Percentiles rank a stretch among this genome's conserved stretches.
Conservation (phyloP, 2,797 vertebrate genomes). For the Tragelaphus eurycerus region DNA sequence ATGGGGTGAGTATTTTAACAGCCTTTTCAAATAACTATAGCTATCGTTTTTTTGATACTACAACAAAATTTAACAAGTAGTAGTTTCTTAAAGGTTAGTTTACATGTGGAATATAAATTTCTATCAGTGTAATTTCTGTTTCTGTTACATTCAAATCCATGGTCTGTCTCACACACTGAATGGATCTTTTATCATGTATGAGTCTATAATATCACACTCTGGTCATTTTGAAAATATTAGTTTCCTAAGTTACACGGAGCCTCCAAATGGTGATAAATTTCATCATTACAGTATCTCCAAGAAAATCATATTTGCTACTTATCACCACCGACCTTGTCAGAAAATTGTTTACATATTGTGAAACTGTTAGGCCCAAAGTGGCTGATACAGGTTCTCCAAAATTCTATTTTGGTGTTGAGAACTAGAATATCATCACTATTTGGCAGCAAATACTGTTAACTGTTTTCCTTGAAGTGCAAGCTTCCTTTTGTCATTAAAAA, state of each 20-base stretch:
- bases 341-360: not conserved
- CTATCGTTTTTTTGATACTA: not conserved
- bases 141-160: not conserved
- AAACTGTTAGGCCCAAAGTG: not conserved
- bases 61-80: not conserved
- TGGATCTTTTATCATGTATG: not conserved
- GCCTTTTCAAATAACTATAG: not conserved
- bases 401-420: not conserved
- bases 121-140: not conserved
- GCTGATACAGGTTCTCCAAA: not conserved
- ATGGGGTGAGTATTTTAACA: not conserved
- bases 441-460: not conserved
- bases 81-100: not conserved
- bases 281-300: not conserved
- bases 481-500: not conserved
- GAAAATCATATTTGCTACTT: not conserved
- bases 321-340: not conserved
- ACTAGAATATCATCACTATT: not conserved
- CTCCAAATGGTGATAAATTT: not conserved
- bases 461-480: not conserved
- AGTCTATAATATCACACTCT: not conserved
- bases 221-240: not conserved
- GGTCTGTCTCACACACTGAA: not conserved
- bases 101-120: conserved; percentile 2
- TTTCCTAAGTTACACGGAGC: not conserved